A percentile compares a stretch with the other conserved stretches of the same genome.
These are phyloP conservation scores for Cataglyphis hispanica DNA, from an alignment of 1,140 invertebrate genomes.

Conservation along the genomic window DNA sequence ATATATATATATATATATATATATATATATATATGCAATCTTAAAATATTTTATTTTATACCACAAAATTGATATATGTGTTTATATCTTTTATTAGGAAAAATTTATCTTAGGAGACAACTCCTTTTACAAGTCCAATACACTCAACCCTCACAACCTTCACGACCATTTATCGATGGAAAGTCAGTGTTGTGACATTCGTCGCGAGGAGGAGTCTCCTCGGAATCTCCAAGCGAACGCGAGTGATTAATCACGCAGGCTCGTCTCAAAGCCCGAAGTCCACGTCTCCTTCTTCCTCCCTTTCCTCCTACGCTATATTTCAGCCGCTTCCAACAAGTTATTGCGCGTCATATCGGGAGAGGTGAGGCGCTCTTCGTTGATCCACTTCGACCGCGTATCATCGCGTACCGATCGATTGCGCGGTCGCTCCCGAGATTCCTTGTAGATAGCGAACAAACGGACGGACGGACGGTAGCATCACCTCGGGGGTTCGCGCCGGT, in stretches of 20 bases:
- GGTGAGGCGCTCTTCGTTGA: constrained; percentile 1
- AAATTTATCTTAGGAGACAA: too few species aligned
- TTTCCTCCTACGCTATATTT: constrained; percentile 31
- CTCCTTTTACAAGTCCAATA: not conserved
- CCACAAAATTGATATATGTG: not conserved
- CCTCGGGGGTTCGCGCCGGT: constrained; percentile 48
- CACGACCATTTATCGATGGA: constrained; percentile 28
- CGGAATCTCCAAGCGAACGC: constrained; percentile 7
- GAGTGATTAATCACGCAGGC: constrained; percentile 48
- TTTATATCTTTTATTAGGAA: not conserved
- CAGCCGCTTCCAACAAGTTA: constrained; percentile 47
- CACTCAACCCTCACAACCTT: not conserved
- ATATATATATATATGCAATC: not conserved
- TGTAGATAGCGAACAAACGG: constrained; percentile 53
- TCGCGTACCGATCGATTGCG: constrained; percentile 67
- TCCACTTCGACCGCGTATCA: constrained; percentile 20
- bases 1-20: too few species aligned
- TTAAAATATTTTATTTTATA: not conserved
- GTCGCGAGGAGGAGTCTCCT: constrained; percentile 25
- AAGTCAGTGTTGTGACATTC: constrained; percentile 40
- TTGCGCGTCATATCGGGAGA: constrained; percentile 39
- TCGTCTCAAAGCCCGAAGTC: constrained; percentile 8
- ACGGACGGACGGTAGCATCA: constrained; percentile 74
- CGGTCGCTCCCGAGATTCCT: constrained; percentile 58
- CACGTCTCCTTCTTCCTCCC: not conserved